Conservation (phyloP, 2,113 vertebrate genomes). For the Anhinga rufa region DNA sequence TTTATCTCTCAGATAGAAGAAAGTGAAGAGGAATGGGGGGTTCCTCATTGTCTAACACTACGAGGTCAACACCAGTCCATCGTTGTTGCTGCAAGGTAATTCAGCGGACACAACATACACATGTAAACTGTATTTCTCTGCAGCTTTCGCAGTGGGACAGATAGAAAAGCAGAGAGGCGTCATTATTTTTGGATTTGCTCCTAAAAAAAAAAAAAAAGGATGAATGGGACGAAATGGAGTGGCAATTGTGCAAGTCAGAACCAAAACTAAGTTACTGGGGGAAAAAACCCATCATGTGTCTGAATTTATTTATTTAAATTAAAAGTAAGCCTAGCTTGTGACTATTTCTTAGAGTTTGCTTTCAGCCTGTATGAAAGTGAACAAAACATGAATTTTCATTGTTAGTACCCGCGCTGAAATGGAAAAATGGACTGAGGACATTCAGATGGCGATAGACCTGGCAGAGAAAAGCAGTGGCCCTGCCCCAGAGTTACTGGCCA, state of each 20-base stretch:
- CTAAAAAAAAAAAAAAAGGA: neutral
- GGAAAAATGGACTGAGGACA: constrained; percentile 95
- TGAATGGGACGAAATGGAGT: neutral
- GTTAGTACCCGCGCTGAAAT: constrained; percentile 83
- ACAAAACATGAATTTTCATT: neutral
- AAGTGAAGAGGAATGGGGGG: constrained; percentile 96
- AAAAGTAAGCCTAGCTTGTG: neutral
- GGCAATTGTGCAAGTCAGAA: neutral
- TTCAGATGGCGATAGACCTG: constrained; percentile 88
- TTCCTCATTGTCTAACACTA: constrained; percentile 92
- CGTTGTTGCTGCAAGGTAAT: constrained; percentile 92
- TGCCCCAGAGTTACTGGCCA: constrained; percentile 77
- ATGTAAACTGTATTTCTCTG: neutral
- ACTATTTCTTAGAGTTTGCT: neutral
- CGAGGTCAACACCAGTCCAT: constrained; percentile 89
- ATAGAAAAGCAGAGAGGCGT: neutral
- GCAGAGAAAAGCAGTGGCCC: constrained; percentile 85
- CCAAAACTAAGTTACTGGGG: neutral
- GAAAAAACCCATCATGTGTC: neutral
- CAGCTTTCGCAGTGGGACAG: neutral
- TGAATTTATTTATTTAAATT: neutral
- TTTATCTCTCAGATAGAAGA: constrained; percentile 83
- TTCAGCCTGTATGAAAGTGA: neutral
- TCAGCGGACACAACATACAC: neutral
- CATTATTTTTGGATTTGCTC: neutral